A percentile compares a stretch with the other conserved stretches of the same genome.
Evolutionary conservation across 2,113 vertebrate species (phyloP).

Genomic region (Gnathonemus longibarbis): DNA sequence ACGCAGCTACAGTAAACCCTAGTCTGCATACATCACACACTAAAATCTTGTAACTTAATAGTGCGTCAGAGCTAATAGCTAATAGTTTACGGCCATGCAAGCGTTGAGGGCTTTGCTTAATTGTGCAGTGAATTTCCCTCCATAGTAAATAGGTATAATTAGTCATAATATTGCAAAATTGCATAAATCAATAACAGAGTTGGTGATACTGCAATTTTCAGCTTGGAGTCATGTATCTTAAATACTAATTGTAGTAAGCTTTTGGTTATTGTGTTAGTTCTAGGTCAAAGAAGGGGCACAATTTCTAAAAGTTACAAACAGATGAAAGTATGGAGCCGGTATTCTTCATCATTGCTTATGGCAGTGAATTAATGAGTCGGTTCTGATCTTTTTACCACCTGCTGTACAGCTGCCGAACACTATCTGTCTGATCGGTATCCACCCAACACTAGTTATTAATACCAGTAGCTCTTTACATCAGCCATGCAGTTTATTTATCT

Average conservation of each 20-base stretch:
- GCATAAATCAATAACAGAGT: background rate
- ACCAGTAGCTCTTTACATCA: background rate
- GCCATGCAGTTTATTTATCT: background rate
- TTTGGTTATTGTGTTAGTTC: background rate
- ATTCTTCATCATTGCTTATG: background rate
- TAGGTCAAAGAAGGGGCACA: background rate
- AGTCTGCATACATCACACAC: background rate
- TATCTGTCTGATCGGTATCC: background rate
- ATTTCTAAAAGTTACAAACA: background rate
- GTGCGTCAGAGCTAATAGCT: background rate
- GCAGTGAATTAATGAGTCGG: background rate
- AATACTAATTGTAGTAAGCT: background rate
- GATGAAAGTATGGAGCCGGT: background rate
- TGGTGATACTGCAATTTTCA: background rate
- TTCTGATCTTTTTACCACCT: conserved; percentile 2
- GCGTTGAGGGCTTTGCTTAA: background rate
- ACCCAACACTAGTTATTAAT: background rate
- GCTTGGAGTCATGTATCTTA: background rate
- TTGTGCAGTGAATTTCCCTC: background rate
- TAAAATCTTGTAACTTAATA: no score
- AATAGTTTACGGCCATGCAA: background rate
- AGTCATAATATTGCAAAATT: background rate
- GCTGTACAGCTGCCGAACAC: background rate
- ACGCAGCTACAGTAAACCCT: background rate
- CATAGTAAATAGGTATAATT: background rate